Conservation (phyloP, 1,140 invertebrate genomes). For the Temnothorax nylanderi region DNA sequence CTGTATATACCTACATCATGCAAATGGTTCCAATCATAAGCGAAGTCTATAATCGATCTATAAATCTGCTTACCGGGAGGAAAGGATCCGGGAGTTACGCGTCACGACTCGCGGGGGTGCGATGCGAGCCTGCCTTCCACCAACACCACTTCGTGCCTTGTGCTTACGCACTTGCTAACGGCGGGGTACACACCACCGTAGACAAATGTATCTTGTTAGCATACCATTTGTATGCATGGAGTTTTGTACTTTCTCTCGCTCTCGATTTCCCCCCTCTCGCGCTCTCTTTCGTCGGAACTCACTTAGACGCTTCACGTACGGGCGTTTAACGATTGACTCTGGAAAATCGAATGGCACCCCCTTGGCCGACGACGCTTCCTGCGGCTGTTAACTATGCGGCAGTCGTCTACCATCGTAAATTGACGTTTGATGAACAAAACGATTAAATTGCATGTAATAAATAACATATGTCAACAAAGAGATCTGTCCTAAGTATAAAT, state of each 20-base stretch:
- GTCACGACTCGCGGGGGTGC: conserved; percentile 60
- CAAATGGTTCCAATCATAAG: conserved; percentile 85
- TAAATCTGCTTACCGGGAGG: conserved; percentile 84
- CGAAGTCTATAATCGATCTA: conserved; percentile 86
- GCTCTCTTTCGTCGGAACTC: conserved; percentile 49
- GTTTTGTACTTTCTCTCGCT: conserved; percentile 75
- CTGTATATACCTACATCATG: conserved; percentile 82
- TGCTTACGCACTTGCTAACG: conserved; percentile 65
- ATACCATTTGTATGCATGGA: conserved; percentile 85
- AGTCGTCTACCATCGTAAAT: not conserved
- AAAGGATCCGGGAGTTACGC: conserved; percentile 72
- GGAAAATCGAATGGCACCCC: conserved; percentile 83
- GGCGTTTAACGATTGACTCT: conserved; percentile 82
- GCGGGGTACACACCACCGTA: conserved; percentile 75
- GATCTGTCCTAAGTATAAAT: not conserved
- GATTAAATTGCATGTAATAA: not conserved
- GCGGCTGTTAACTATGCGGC: not conserved
- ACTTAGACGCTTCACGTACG: conserved; percentile 68
- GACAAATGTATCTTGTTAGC: conserved; percentile 85
- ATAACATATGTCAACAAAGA: not conserved
- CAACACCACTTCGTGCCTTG: conserved; percentile 30
- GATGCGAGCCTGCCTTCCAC: conserved; percentile 29
- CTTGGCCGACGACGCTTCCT: not conserved
- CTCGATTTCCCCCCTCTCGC: conserved; percentile 42
- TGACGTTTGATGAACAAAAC: not conserved